These are phyloP conservation scores for Benitochromis conjunctus DNA, from an alignment of 2,113 vertebrate species.

Conservation along the genomic window DNA sequence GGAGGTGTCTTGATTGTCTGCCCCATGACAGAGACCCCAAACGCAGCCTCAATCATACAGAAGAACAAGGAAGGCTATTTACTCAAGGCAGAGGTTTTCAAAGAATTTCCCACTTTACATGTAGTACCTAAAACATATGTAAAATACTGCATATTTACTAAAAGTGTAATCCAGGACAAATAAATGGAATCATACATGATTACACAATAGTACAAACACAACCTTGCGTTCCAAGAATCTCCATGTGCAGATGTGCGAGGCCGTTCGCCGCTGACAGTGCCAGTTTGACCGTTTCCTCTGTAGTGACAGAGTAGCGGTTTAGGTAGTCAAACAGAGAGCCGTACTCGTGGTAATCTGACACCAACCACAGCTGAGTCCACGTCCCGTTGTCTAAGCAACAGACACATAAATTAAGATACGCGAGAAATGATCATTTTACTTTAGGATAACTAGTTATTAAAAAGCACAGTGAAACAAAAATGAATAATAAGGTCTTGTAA, in stretches of 20 bases:
- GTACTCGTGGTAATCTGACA: conserved; percentile 95
- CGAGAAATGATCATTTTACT: neutral
- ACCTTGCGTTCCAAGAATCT: conserved; percentile 99
- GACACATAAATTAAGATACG: neutral
- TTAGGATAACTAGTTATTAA: neutral
- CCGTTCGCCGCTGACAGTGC: conserved; percentile 92
- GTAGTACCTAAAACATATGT: neutral
- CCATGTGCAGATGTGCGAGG: conserved; percentile 96
- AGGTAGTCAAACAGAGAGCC: conserved; percentile 97
- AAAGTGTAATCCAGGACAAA: neutral
- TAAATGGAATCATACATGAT: neutral
- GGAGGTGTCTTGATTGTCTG: neutral
- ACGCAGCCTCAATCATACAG: neutral
- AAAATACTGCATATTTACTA: conserved; percentile 2
- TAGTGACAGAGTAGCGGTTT: conserved; percentile 92
- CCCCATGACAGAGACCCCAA: neutral
- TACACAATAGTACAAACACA: neutral
- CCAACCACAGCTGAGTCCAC: conserved; percentile 97
- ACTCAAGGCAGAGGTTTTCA: neutral
- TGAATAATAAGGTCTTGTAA: neutral
- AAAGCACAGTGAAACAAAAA: neutral
- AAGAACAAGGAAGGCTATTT: neutral
- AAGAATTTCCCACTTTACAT: neutral
- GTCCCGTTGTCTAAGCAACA: conserved; percentile 88
- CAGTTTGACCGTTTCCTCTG: conserved; percentile 95